These are phyloP conservation scores for Sebastes melanostomus DNA, from an alignment of 2,797 vertebrate genomes.

Conservation along the genomic window DNA sequence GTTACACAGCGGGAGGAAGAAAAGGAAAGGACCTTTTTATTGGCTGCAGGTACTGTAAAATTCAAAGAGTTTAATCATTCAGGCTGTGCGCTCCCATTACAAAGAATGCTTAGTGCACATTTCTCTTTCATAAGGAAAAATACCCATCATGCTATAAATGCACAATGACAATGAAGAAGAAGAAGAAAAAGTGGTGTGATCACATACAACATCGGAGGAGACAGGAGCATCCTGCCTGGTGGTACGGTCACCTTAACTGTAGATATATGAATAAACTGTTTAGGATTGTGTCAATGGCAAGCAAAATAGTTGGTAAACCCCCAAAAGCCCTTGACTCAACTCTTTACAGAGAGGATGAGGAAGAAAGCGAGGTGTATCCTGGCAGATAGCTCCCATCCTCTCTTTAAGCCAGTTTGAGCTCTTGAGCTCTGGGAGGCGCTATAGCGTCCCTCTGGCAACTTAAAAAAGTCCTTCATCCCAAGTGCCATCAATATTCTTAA, in stretches of 20 bases:
- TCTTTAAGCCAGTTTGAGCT: no score
- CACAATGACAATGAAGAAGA: background rate
- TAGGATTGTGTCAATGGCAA: no score
- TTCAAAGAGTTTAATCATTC: background rate
- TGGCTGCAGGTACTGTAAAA: slow-evolving; percentile 2
- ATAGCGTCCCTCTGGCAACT: background rate
- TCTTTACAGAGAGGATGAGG: no score
- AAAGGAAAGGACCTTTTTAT: background rate
- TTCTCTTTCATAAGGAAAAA: background rate
- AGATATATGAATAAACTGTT: background rate
- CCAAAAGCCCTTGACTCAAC: no score
- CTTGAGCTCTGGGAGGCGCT: background rate
- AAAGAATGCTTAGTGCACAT: background rate
- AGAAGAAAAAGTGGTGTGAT: background rate
- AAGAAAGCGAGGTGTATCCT: no score
- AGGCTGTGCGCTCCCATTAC: background rate
- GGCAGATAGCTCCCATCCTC: no score
- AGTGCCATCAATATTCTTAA: background rate
- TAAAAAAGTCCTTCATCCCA: background rate
- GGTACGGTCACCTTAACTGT: background rate
- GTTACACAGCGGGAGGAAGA: background rate
- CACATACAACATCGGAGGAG: background rate
- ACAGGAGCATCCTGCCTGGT: background rate
- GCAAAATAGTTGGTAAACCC: no score
- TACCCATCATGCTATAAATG: background rate